Evolutionary conservation across 2,888 invertebrate species (phyloP).

Genomic region (Eueremaeus valkanovi): DNA sequence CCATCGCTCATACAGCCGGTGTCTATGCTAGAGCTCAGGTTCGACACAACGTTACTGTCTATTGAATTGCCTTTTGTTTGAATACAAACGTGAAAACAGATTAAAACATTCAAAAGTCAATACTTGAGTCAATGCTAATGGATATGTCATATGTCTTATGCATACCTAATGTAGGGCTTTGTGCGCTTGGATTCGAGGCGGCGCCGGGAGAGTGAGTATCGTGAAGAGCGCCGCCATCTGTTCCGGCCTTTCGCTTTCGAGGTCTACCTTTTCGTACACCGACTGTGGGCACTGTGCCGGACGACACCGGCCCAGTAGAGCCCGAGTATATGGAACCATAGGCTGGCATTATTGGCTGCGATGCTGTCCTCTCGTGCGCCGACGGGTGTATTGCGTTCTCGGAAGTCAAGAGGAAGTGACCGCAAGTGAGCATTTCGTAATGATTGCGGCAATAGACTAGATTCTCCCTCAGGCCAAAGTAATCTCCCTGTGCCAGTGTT

Average conservation of each 20-base stretch:
- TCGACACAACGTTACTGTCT: conserved; percentile 25
- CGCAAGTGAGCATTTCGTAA: conserved; percentile 37
- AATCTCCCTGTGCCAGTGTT: conserved; percentile 83
- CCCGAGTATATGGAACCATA: conserved; percentile 29
- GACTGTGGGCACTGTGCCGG: neutral
- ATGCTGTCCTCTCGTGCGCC: neutral
- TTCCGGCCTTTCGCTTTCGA: conserved; percentile 46
- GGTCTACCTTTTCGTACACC: conserved; percentile 46
- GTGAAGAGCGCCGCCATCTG: conserved; percentile 25
- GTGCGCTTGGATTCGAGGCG: conserved; percentile 14
- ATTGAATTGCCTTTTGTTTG: conserved; percentile 28
- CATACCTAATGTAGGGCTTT: conserved; percentile 31
- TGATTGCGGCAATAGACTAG: conserved; percentile 60
- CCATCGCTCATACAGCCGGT: conserved; percentile 32
- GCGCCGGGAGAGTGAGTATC: conserved; percentile 29
- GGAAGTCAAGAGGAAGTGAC: conserved; percentile 22
- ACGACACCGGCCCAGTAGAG: conserved; percentile 13
- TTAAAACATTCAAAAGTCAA: neutral
- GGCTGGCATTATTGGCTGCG: conserved; percentile 33
- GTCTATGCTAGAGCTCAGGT: conserved; percentile 17
- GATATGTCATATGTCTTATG: neutral
- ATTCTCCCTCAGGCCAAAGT: conserved; percentile 80
- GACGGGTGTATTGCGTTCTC: conserved; percentile 35
- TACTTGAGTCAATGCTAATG: neutral
- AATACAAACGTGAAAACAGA: neutral